These are phyloP conservation scores for Anguilla japonica DNA, from an alignment of 2,113 vertebrate genomes.

Conservation along the genomic window DNA sequence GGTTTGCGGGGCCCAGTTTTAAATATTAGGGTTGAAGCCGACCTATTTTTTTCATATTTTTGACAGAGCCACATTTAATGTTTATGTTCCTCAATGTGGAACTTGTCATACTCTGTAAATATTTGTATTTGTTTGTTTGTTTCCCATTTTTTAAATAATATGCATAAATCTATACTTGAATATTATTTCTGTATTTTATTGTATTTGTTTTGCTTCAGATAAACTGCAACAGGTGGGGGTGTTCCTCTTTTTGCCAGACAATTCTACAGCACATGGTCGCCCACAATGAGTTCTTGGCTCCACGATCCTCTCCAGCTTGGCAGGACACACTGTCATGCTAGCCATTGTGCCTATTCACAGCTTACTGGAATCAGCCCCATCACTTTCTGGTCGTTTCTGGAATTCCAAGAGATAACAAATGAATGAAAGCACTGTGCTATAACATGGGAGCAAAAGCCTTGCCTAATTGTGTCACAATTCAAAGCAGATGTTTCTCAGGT, in stretches of 20 bases:
- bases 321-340: conserved; percentile 65
- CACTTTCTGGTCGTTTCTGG: conserved; percentile 63
- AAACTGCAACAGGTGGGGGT: too few relatives aligned
- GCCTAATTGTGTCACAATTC: conserved; percentile 37
- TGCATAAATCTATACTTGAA: too few relatives aligned
- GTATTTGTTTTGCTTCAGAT: too few relatives aligned
- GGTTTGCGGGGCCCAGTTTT: too few relatives aligned
- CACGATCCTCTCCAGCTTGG: conserved; percentile 48
- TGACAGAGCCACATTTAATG: too few relatives aligned
- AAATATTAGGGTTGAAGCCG: too few relatives aligned
- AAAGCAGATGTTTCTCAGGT: conserved; percentile 63
- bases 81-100: too few relatives aligned
- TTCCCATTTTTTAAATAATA: too few relatives aligned
- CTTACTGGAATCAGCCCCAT: conserved; percentile 66
- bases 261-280: conserved; percentile 44
- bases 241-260: conserved; percentile 55
- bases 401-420: conserved; percentile 69
- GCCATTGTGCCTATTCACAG: conserved; percentile 48
- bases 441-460: conserved; percentile 41
- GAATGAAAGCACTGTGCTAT: conserved; percentile 60
- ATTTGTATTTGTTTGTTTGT: too few relatives aligned
- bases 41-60: too few relatives aligned
- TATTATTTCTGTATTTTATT: too few relatives aligned
- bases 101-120: too few relatives aligned
- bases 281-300: conserved; percentile 62